Percentiles rank a stretch among this genome's conserved stretches.
Conservation (phyloP, 2,888 invertebrate species). For the Pasiphila rectangulata region DNA sequence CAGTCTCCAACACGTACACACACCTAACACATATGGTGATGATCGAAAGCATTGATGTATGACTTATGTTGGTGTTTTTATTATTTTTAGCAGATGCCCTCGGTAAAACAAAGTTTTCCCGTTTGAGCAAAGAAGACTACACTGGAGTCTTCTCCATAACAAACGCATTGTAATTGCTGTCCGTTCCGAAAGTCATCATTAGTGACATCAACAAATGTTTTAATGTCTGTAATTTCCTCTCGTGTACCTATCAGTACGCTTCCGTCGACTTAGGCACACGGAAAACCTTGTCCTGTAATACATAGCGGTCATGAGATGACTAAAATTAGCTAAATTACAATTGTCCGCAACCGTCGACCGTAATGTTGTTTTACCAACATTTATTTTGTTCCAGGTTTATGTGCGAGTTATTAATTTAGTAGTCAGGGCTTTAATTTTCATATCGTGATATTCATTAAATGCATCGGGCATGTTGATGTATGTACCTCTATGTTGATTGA, state of each 20-base stretch:
- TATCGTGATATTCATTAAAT: slow-evolving; percentile 23
- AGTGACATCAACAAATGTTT: slow-evolving; percentile 59
- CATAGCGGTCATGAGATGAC: slow-evolving; percentile 41
- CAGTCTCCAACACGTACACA: no score
- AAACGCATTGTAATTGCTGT: slow-evolving; percentile 47
- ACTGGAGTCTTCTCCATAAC: slow-evolving; percentile 51
- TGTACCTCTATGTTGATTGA: slow-evolving; percentile 12
- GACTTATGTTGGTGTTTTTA: slow-evolving; percentile 1
- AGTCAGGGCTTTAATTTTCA: slow-evolving; percentile 14
- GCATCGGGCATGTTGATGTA: slow-evolving; percentile 12
- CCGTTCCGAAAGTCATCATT: slow-evolving; percentile 61
- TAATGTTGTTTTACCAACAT: slow-evolving; percentile 11
- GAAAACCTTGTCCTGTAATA: slow-evolving; percentile 51
- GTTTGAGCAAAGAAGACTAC: no score
- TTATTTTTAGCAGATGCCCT: slow-evolving; percentile 40
- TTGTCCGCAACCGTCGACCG: slow-evolving; percentile 17
- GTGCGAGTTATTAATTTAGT: no score
- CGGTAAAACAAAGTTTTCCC: no score
- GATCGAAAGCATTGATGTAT: neutral
- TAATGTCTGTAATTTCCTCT: slow-evolving; percentile 61
- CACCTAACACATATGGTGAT: no score
- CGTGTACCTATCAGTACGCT: slow-evolving; percentile 58
- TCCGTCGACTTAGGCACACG: slow-evolving; percentile 53
- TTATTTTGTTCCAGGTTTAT: slow-evolving; percentile 26
- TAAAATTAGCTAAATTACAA: slow-evolving; percentile 46